phyloP scores from a whole-genome alignment of 2,113 vertebrate genomes.

The Charadrius vociferus region DNA sequence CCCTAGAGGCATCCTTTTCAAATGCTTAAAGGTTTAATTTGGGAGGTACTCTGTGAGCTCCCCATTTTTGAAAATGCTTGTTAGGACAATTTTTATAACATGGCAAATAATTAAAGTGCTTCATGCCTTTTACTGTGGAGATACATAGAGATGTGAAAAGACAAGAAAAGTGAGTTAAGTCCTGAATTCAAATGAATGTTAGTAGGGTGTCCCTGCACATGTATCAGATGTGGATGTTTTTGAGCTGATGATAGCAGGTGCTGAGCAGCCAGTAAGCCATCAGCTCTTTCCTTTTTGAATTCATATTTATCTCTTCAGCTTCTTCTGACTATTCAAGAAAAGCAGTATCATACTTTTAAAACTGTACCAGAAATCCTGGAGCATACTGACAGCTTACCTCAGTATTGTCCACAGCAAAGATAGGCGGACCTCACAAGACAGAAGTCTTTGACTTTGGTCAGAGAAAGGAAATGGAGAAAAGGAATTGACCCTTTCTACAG shows the following conservation, averaged over 20 bases:
- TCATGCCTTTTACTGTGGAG: neutral
- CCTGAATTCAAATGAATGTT: neutral
- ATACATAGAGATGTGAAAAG: neutral
- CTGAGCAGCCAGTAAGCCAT: neutral
- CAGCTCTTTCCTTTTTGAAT: neutral
- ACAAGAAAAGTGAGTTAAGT: neutral
- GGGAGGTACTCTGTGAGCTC: neutral
- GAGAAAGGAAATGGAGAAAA: neutral
- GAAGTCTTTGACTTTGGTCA: neutral
- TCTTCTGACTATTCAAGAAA: neutral
- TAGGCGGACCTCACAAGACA: neutral
- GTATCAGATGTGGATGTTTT: neutral
- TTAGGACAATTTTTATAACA: neutral
- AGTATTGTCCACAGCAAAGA: neutral
- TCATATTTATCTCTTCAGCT: neutral
- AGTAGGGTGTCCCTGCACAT: neutral
- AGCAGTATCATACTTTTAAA: neutral
- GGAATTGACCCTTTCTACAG: neutral
- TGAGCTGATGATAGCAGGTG: neutral
- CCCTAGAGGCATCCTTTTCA: neutral
- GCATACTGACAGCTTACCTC: neutral
- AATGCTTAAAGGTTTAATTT: neutral
- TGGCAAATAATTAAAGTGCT: neutral
- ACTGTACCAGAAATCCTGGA: neutral
- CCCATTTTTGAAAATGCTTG: neutral